Evolutionary conservation across 2,797 vertebrate genomes (phyloP).

Genomic region (Gymnothorax javanicus): DNA sequence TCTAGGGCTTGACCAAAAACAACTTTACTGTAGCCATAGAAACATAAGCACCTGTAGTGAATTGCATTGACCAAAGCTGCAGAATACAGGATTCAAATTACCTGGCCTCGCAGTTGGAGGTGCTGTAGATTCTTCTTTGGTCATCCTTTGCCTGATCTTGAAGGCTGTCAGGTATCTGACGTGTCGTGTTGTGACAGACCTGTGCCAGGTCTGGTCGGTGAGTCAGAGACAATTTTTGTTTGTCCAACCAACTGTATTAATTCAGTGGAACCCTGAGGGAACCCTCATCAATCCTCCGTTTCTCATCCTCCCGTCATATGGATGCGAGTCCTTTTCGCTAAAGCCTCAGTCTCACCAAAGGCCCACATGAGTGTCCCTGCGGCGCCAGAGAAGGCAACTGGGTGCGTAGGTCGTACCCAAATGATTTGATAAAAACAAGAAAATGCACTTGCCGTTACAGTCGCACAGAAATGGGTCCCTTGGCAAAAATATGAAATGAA

Average conservation of each 20-base stretch:
- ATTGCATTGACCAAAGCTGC: neutral
- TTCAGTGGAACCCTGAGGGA: neutral
- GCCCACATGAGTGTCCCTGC: neutral
- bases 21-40: neutral
- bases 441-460: neutral
- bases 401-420: neutral
- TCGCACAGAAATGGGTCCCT: neutral
- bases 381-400: neutral
- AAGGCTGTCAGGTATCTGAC: constrained; percentile 30
- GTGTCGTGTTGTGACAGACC: constrained; percentile 26
- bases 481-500: neutral
- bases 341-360: neutral
- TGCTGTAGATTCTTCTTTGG: neutral
- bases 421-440: neutral
- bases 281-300: neutral
- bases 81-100: neutral
- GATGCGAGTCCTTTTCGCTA: neutral
- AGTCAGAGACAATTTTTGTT: constrained; percentile 56
- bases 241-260: constrained; percentile 48
- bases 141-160: neutral
- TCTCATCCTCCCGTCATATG: neutral
- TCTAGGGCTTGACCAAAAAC: neutral
- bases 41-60: neutral
- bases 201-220: constrained; percentile 47
- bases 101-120: neutral